Evolutionary conservation across 2,888 invertebrate species (phyloP), one percentile per base, ranked within the genome.

Genomic region (Drosophila paramelanica): DNA sequence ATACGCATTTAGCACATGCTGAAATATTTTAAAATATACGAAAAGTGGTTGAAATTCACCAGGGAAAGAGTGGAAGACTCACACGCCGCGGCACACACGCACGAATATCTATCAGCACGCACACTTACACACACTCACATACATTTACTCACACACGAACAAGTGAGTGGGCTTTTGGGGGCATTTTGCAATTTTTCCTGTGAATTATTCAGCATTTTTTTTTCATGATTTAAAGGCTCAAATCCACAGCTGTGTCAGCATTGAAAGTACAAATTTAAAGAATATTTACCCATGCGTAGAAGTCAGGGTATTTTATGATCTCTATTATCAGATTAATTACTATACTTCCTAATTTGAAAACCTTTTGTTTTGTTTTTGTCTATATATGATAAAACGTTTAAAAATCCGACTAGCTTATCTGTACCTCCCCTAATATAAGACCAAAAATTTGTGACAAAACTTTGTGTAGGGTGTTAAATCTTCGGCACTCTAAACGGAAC

Each of bases 161-260:
- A 14, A n/a, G n/a, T n/a, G n/a, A 39, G 7, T 14, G 33, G 7
- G 33, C 49, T 7, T 4, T 5, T 36, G 5, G 17, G 31, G 17
- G 41, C 10, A 46, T 27, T 46, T 25, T 20, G 7, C 33, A 49
- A 10, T 23, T 36, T 50, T 25, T 11, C 5, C 11, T 38, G 10
- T 27, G 51, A 51, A 39, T 39, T 51, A 39, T 51, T 39, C 25
- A 39, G 49, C 20, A 23, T n/a, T 42, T 42, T 11, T 17, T 17
- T 42, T 42, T 43, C 14, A 7, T 36, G 23, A 10, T 23, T 27
- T 10, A 3, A 25, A 11, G n/a, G 14, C 52, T 25, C 25, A 45
- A 45, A 25, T 23, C n/a, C 8, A 51, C 25, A 51, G 39, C 51
- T 41, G 38, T 25, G 62, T 43, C 41, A 50, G 60, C 20, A 27